Conservation (phyloP, 2,797 vertebrate species). For the Amblyraja radiata region DNA sequence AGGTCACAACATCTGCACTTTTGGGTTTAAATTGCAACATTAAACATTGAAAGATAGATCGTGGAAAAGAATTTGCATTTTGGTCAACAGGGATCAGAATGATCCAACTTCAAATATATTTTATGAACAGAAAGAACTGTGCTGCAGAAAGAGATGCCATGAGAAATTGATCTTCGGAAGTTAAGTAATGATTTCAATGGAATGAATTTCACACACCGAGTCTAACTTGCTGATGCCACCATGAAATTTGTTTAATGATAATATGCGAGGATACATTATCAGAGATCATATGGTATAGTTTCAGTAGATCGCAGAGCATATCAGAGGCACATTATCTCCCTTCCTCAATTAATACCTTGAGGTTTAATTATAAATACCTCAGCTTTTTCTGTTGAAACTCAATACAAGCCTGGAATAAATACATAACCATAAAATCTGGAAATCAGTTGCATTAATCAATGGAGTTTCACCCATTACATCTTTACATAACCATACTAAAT, state of each 20-base stretch:
- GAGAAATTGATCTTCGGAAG: no score
- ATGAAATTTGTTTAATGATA: no score
- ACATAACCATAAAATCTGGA: background rate
- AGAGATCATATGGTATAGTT: background rate
- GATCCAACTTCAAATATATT: background rate
- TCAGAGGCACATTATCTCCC: background rate
- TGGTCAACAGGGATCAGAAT: background rate
- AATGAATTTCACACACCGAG: no score
- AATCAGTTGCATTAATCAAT: background rate
- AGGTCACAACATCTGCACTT: background rate
- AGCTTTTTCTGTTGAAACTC: background rate
- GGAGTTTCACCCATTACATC: background rate
- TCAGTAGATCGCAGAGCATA: no score
- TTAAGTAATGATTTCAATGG: no score
- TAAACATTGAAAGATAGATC: conserved; percentile 9
- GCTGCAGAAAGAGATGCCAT: background rate
- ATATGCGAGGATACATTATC: no score
- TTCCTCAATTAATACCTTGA: background rate
- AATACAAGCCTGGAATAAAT: background rate
- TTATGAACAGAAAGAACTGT: background rate
- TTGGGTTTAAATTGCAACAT: background rate
- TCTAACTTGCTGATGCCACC: no score
- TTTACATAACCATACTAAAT: background rate
- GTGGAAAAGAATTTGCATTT: background rate
- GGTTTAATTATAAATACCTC: background rate